Evolutionary conservation across 2,888 invertebrate species (phyloP), one percentile per base, ranked within the genome.

Genomic region (Pasiphila rectangulata): DNA sequence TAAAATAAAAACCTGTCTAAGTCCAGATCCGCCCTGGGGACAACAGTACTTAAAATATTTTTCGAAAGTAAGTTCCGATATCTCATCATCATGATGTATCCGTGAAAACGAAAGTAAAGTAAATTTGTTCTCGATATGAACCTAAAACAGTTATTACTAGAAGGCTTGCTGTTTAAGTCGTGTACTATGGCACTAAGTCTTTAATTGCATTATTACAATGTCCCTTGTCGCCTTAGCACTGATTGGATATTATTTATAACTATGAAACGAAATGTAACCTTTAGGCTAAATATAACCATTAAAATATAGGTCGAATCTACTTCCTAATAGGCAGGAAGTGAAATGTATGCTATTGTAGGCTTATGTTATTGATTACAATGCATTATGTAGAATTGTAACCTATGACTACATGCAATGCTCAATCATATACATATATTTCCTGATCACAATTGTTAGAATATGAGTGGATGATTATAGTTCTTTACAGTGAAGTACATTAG

Each of bases 241-340:
- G 21, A 46, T 12, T 25, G 32, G n/a, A 37, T 34, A 41, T 46
- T 51, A 49, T 52, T 48, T 50, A 38, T 19, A 46, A 19, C 29
- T 17, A n/a, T n/a, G n/a, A n/a, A 39, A 41, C 41, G 43, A 47
- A 41, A 57, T 27, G 29, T 50, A 49, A 55, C 55, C 57, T 53
- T 53, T 49, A 21, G 12, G 27, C 35, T 30, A 30, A 30, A 32
- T 32, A 9, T 17, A 32, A 9, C 27, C 10, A 32, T 32, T 32
- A 5, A 19, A 17, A 37, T 37, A 47, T 41, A 48, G 55, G 46
- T 57, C 52, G 50, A 27, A 36, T 35, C 20, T 20, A 56, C 51
- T 57, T 57, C 57, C 57, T 47, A 10, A 21, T 43, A 36, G 6
- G 37, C 44, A 47, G 57, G 56, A 57, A 56, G 12, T 47, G 49